Percentiles rank a stretch among this genome's conserved stretches.
Evolutionary conservation across 2,113 vertebrate genomes (phyloP).

Genomic region (Erinaceus europaeus): DNA sequence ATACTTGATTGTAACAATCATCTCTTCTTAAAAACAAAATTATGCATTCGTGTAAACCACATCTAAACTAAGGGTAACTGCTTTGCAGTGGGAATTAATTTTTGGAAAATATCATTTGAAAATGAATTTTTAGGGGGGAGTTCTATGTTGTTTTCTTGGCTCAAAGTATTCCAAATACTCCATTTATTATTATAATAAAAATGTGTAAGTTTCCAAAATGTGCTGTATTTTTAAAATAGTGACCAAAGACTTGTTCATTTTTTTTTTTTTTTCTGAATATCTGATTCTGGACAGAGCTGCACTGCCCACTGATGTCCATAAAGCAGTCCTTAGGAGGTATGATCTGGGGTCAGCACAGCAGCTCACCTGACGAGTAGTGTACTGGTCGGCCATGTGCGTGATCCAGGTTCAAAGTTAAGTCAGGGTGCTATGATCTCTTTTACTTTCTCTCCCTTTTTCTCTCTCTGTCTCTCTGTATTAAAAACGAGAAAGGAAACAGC

Average conservation of each 20-base stretch:
- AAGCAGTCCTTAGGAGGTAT: neutral
- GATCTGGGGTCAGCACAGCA: neutral
- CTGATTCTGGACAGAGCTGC: neutral
- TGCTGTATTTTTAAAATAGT: conserved; percentile 31
- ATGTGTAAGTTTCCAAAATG: conserved; percentile 31
- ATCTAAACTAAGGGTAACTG: neutral
- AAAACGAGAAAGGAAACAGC: no score
- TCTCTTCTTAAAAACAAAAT: conserved; percentile 40
- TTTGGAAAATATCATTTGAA: no score
- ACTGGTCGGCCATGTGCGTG: no score
- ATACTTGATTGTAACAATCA: conserved; percentile 2
- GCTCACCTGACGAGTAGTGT: no score
- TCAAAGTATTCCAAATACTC: conserved; percentile 8
- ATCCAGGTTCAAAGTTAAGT: no score
- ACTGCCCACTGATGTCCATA: neutral
- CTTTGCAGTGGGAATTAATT: neutral
- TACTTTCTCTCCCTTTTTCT: no score
- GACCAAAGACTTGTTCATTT: conserved; percentile 44
- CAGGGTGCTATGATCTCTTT: no score
- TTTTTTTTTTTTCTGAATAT: conserved; percentile 34
- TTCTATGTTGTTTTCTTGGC: neutral
- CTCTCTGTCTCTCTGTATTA: no score
- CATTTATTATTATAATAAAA: conserved; percentile 20
- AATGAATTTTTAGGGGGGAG: conserved; percentile 21
- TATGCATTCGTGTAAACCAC: neutral